Conservation (phyloP, 2,797 vertebrate species). For the Psittacula echo region DNA sequence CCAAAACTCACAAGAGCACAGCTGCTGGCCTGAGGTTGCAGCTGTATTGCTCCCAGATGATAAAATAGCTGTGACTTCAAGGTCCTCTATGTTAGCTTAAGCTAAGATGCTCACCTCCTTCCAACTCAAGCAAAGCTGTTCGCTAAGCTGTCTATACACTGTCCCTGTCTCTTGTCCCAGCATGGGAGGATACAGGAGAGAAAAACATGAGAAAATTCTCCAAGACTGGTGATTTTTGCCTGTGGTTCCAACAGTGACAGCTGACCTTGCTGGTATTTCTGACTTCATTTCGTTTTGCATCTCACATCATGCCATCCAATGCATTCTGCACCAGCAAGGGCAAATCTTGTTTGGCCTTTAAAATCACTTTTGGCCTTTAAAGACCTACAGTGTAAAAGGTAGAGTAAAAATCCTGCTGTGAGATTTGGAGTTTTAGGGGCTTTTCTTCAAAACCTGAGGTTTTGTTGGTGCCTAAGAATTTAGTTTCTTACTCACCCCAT, state of each 20-base stretch:
- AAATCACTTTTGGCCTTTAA: conserved; percentile 15
- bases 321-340: background rate
- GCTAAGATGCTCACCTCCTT: background rate
- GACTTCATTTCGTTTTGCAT: background rate
- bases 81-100: background rate
- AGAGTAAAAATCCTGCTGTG: background rate
- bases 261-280: background rate
- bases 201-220: background rate
- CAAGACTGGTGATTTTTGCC: background rate
- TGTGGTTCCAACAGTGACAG: background rate
- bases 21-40: conserved; percentile 16
- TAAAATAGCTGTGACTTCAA: background rate
- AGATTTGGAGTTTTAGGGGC: background rate
- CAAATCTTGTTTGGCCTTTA: background rate
- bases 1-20: conserved; percentile 22
- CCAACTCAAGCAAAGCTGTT: background rate
- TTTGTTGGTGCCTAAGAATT: background rate
- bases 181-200: background rate
- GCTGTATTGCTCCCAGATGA: conserved; percentile 37
- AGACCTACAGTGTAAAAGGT: background rate
- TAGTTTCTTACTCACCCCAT: background rate
- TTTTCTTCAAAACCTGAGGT: background rate
- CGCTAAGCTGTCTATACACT: background rate
- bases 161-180: background rate
- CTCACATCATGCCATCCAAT: background rate